These are phyloP conservation scores for Meiosimyza platycephala DNA, from an alignment of 2,888 invertebrate genomes.

Conservation along the genomic window DNA sequence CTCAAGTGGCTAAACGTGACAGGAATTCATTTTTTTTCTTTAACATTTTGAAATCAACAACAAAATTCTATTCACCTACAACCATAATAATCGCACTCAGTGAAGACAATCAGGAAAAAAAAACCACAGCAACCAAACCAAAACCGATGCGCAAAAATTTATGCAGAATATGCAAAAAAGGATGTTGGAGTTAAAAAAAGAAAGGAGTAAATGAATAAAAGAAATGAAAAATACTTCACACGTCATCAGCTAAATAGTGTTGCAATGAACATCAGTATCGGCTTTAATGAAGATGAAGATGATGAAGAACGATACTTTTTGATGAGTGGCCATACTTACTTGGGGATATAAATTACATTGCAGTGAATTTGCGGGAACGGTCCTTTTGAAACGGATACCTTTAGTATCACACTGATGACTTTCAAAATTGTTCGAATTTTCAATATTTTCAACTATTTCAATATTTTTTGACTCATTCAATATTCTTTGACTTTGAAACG, in stretches of 20 bases:
- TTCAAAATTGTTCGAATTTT: no score
- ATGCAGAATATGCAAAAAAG: slow-evolving; percentile 12
- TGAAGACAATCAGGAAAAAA: neutral
- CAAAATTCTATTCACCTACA: no score
- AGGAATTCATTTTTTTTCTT: slow-evolving; percentile 11
- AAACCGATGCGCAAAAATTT: neutral
- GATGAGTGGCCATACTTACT: neutral
- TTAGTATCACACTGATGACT: no score
- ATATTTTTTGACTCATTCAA: no score
- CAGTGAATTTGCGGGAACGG: neutral
- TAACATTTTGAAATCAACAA: no score
- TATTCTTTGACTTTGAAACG: no score
- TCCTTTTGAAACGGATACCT: no score
- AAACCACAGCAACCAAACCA: slow-evolving; percentile 4
- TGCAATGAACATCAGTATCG: no score
- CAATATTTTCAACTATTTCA: no score
- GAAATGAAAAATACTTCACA: neutral
- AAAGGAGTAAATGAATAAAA: neutral
- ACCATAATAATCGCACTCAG: no score
- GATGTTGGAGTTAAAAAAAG: neutral
- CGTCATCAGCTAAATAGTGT: neutral
- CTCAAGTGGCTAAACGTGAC: slow-evolving; percentile 30
- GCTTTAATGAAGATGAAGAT: no score
- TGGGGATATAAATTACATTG: neutral
- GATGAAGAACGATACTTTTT: no score